Evolutionary conservation across 2,113 vertebrate genomes (phyloP), one percentile per base, ranked within the genome.

Genomic region (Sorex fumeus): DNA sequence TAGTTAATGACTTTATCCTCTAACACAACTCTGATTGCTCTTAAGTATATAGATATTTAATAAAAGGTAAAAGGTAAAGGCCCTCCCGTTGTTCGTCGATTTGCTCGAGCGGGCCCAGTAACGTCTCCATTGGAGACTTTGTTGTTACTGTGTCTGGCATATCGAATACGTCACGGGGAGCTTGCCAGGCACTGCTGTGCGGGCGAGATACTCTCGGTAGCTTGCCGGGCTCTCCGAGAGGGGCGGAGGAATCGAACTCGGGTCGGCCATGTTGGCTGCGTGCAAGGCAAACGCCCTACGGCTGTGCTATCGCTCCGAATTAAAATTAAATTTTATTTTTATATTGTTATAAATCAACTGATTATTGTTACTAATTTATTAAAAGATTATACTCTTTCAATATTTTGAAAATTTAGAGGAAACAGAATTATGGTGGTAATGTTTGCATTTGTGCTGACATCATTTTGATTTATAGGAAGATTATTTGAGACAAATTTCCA

Each of bases 401-500:
- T 84, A 85, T 86, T 82, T 15, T 88, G 18, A 72, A 67, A 85
- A 2, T 43, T 45, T 36, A 45, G 25, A 85, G 87, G n/a, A 87
- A 81, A 72, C 27, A 30, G 74, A 27, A 9, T 10, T 13, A 28
- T 28, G 34, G 15, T 88, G 30, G 10, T 82, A 43, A 85, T 10
- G 16, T 11, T 84, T 27, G 5, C 16, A 79, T 64, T 92, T 91
- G 36, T 84, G 50, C 64, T 83, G 36, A 82, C 67, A 71, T 18
- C 16, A 36, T 89, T 50, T 57, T 81, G 50, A 40, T 43, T 81
- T 40, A 66, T 25, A 66, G 32, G 95, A 80, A 28, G 81, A 53
- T 74, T 70, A 86, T 66, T 23, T 77, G 67, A 81, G 28, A 91
- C 78, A 85, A 21, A 83, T 86, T 93, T 87, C 62, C 30, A 40